Evolutionary conservation across 2,888 invertebrate genomes (phyloP).

Genomic region (Rotaria socialis): DNA sequence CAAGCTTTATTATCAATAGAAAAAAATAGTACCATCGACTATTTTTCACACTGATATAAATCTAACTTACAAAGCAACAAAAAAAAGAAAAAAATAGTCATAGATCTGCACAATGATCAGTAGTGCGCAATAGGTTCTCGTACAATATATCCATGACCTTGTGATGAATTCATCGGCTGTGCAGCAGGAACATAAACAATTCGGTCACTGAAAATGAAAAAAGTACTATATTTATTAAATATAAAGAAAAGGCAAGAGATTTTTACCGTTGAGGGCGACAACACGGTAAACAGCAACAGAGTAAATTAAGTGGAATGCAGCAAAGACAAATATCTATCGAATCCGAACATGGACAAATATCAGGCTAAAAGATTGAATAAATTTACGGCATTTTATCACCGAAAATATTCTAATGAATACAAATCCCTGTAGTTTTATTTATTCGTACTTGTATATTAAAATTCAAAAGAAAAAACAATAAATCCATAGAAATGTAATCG

Average conservation of each 20-base stretch:
- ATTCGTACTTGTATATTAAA: background rate
- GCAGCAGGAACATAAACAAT: background rate
- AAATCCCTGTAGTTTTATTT: background rate
- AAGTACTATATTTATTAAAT: background rate
- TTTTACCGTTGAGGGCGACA: background rate
- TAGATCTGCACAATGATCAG: no score
- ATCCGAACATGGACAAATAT: conserved; percentile 19
- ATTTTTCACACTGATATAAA: no score
- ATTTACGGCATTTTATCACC: background rate
- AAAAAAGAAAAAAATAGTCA: no score
- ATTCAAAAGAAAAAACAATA: background rate
- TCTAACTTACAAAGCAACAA: no score
- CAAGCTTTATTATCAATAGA: conserved; percentile 82
- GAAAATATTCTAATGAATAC: background rate
- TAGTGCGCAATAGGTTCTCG: background rate
- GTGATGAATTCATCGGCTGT: background rate
- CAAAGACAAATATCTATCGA: background rate
- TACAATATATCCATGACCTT: background rate
- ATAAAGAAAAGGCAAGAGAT: background rate
- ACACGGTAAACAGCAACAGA: background rate
- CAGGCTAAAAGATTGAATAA: background rate
- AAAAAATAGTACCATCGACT: no score
- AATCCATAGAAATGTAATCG: background rate
- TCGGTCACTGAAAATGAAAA: background rate
- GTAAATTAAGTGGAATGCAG: background rate